These are phyloP conservation scores for Ophioninae sp. DNA, from an alignment of 2,888 invertebrate genomes.

Conservation along the genomic window DNA sequence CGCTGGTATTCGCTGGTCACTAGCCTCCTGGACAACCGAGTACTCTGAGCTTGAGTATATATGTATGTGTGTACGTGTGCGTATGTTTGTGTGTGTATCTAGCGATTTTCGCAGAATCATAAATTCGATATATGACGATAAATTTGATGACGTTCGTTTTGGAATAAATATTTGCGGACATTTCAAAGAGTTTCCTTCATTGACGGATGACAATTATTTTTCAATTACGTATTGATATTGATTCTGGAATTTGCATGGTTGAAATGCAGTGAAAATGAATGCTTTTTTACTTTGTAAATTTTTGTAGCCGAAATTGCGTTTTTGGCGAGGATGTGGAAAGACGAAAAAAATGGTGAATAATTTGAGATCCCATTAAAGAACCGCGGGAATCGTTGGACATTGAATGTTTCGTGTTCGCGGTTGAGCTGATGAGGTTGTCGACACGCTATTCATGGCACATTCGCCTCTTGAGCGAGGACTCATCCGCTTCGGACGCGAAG, in stretches of 20 bases:
- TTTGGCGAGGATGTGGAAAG: neutral
- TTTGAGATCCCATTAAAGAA: neutral
- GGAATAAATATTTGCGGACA: neutral
- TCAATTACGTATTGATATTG: no score
- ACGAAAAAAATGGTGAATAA: neutral
- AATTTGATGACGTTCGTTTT: neutral
- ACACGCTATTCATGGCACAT: neutral
- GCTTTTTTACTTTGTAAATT: no score
- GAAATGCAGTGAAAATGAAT: no score
- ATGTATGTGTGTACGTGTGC: neutral
- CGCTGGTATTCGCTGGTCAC: conserved; percentile 38
- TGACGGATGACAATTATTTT: neutral
- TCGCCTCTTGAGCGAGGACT: neutral
- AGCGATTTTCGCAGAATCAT: neutral
- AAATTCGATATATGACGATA: neutral
- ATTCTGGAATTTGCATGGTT: no score
- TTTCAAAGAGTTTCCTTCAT: neutral
- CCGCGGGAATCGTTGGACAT: neutral
- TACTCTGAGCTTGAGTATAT: conserved; percentile 1
- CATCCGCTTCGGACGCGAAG: neutral
- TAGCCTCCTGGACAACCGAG: conserved; percentile 18
- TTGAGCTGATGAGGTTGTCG: neutral
- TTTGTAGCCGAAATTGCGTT: no score
- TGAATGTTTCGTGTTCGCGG: neutral
- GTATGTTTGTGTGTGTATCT: neutral